A percentile compares a stretch with the other conserved stretches of the same genome.
These are phyloP conservation scores for Mythimna pallens DNA, from an alignment of 2,888 invertebrate genomes.

Conservation along the genomic window DNA sequence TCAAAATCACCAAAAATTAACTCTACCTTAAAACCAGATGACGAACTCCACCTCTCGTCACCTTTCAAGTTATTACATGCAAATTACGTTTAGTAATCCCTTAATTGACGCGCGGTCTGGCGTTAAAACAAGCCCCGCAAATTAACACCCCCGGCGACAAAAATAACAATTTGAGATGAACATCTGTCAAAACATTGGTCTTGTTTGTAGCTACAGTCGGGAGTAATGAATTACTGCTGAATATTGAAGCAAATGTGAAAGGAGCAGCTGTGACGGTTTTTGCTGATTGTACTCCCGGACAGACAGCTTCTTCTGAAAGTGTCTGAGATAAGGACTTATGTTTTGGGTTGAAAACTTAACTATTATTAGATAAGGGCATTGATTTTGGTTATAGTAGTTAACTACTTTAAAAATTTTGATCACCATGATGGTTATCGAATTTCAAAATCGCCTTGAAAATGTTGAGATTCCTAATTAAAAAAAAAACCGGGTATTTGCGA, in stretches of 20 bases:
- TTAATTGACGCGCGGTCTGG: slow-evolving; percentile 66
- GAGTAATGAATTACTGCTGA: slow-evolving; percentile 58
- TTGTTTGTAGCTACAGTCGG: slow-evolving; percentile 41
- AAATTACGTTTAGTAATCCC: slow-evolving; percentile 65
- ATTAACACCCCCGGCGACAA: slow-evolving; percentile 69
- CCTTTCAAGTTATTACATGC: slow-evolving; percentile 65
- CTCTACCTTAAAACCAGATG: slow-evolving; percentile 42
- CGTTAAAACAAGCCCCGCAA: slow-evolving; percentile 73
- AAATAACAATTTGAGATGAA: slow-evolving; percentile 77
- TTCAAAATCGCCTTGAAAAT: too few species aligned
- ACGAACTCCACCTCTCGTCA: slow-evolving; percentile 44
- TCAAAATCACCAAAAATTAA: background rate
- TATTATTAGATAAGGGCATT: background rate
- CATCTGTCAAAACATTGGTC: slow-evolving; percentile 81
- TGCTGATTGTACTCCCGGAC: slow-evolving; percentile 2
- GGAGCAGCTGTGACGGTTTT: slow-evolving; percentile 41
- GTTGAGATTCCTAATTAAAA: too few species aligned
- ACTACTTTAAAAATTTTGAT: too few species aligned
- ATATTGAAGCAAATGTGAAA: slow-evolving; percentile 39
- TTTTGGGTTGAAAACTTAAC: background rate
- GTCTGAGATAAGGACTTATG: background rate
- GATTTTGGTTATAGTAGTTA: background rate
- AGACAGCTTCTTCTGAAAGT: background rate
- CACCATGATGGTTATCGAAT: too few species aligned
- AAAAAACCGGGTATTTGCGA: too few species aligned